Evolutionary conservation across 2,113 vertebrate species (phyloP), one percentile per base, ranked within the genome.

Genomic region (Ranitomeya variabilis): DNA sequence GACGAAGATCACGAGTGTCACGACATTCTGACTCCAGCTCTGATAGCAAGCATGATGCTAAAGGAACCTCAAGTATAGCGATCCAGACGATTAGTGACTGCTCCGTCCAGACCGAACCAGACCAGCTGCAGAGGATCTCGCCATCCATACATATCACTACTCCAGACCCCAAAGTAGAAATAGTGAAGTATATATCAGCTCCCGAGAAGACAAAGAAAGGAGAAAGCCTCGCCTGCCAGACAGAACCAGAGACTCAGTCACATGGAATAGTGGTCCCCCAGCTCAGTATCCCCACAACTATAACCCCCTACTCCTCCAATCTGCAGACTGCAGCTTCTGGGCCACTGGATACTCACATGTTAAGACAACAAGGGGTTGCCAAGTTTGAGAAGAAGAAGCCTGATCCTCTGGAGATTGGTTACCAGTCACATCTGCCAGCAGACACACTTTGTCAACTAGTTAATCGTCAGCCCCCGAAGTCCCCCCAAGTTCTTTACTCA

Each of bases 401-500:
- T 0, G 98, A 99, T 90, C 98, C 98, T 14, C 91, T 99, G 91
- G 98, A 99, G 91, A 99, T 99, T 0, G 96, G 97, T 79, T 99
- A 98, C 93, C 97, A 97, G 90, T 95, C 97, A 82, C 97, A 99
- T 89, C 92, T 98, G 90, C 97, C 96, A 0, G 93, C 94, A 0
- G 97, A 99, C 71, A 95, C 96, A 73, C 95, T 95, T 21, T 97
- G 96, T 31, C 98, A 97, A 92, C 94, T 99, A 60, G 96, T 99
- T 89, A 94, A 93, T 15, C 96, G 97, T 57, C 97, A 98, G 90
- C 95, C 98, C 0, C 98, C 98, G 16, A 99, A 98, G 91, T 99
- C 98, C 87, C 98, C 98, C 16, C 98, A 99, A 93, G 98, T 99
- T 62, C 95, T 99, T n/a, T 99, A 99, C 90, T 99, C 98, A 0